Conservation (phyloP, 2,113 vertebrate genomes). For the Myxocyprinus asiaticus region DNA sequence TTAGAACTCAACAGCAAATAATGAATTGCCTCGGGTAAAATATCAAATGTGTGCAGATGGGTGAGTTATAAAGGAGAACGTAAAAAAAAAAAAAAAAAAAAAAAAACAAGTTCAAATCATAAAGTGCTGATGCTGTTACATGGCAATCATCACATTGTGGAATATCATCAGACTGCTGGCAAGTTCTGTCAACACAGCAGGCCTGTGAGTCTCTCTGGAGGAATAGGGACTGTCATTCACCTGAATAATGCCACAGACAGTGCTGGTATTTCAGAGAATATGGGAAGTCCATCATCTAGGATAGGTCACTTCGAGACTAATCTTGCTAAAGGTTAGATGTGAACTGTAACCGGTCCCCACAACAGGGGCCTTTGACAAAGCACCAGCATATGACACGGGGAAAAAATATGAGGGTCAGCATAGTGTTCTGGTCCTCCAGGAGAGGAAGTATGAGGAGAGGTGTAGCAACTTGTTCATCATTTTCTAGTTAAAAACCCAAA, state of each 20-base stretch:
- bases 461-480: slow-evolving; percentile 1
- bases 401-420: slow-evolving; percentile 47
- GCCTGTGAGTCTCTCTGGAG: slow-evolving; percentile 47
- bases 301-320: slow-evolving; percentile 66
- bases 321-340: slow-evolving; percentile 65
- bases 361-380: slow-evolving; percentile 61
- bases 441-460: neutral
- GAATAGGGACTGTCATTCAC: slow-evolving; percentile 70
- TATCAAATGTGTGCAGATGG: slow-evolving; percentile 30
- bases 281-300: slow-evolving; percentile 65
- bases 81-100: neutral
- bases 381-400: slow-evolving; percentile 35
- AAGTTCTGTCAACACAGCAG: slow-evolving; percentile 60
- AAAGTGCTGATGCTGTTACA: slow-evolving; percentile 70
- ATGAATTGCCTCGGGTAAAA: slow-evolving; percentile 49
- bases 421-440: slow-evolving; percentile 37
- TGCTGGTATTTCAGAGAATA: slow-evolving; percentile 66
- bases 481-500: neutral
- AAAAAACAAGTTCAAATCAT: slow-evolving; percentile 51
- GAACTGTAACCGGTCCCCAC: slow-evolving; percentile 52
- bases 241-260: slow-evolving; percentile 66
- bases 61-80: no score
- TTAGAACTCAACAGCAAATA: slow-evolving; percentile 50
- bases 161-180: slow-evolving; percentile 63
- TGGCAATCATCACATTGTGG: slow-evolving; percentile 56